phyloP scores from a whole-genome alignment of 2,113 vertebrate species.

The Anas platyrhynchos region DNA sequence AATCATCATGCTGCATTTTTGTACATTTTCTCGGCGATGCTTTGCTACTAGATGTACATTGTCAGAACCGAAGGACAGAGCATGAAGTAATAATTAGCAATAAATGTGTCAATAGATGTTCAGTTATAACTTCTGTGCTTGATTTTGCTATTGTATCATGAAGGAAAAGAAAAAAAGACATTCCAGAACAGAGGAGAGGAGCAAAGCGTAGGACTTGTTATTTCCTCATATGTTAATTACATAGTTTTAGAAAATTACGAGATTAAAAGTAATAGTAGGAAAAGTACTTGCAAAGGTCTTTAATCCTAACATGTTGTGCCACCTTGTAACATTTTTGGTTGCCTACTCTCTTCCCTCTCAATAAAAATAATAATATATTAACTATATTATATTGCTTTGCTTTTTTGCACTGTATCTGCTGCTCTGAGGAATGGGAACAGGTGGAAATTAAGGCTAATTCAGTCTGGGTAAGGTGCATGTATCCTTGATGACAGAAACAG shows the following conservation, averaged over 20 bases:
- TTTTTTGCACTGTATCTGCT: not conserved
- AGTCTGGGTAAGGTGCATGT: not conserved
- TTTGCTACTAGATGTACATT: not conserved
- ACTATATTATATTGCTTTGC: not conserved
- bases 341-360: not conserved
- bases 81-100: not conserved
- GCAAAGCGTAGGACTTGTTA: not conserved
- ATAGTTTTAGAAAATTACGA: not conserved
- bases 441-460: not conserved
- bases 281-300: not conserved
- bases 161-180: not conserved
- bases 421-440: not conserved
- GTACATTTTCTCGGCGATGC: not conserved
- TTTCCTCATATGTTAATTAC: not conserved
- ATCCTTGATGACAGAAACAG: not conserved
- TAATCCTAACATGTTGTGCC: accelerated
- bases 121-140: not conserved
- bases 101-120: not conserved
- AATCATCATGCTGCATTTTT: not conserved
- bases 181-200: not conserved
- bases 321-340: not conserved
- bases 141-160: not conserved
- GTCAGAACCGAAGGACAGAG: not conserved
- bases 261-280: not conserved
- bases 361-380: not conserved